A percentile compares a stretch with the other conserved stretches of the same genome.
These are phyloP conservation scores for Dasyornis broadbenti DNA, from an alignment of 2,113 vertebrate species.

Conservation along the genomic window DNA sequence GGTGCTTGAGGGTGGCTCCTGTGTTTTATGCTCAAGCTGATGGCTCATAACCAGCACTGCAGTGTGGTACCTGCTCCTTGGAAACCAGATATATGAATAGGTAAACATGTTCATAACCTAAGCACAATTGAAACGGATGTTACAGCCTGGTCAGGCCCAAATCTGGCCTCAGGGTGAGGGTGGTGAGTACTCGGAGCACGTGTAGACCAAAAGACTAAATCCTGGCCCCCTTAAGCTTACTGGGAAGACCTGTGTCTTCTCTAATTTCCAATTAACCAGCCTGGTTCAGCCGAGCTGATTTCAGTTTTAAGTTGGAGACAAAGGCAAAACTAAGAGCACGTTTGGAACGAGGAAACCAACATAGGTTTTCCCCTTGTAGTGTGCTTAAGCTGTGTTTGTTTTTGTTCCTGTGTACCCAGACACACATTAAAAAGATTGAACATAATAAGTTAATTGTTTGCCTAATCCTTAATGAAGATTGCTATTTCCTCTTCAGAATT, in stretches of 20 bases:
- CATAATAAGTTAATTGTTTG: constrained; percentile 49
- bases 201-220: neutral
- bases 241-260: neutral
- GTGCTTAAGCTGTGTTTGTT: neutral
- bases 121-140: neutral
- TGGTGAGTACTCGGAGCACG: fast-evolving
- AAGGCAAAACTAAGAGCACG: neutral
- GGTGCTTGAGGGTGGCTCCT: neutral
- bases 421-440: constrained; percentile 42
- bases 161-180: neutral
- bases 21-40: neutral
- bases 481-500: constrained; percentile 30
- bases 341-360: neutral
- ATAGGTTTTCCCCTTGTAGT: neutral
- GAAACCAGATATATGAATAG: neutral
- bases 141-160: neutral
- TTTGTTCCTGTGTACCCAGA: neutral
- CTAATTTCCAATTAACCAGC: neutral
- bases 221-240: neutral
- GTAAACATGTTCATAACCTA: neutral
- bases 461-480: constrained; percentile 56
- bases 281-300: neutral
- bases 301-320: neutral
- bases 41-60: neutral
- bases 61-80: neutral